phyloP scores from a whole-genome alignment of 2,113 vertebrate species.

The Phalacrocorax pelagicus region DNA sequence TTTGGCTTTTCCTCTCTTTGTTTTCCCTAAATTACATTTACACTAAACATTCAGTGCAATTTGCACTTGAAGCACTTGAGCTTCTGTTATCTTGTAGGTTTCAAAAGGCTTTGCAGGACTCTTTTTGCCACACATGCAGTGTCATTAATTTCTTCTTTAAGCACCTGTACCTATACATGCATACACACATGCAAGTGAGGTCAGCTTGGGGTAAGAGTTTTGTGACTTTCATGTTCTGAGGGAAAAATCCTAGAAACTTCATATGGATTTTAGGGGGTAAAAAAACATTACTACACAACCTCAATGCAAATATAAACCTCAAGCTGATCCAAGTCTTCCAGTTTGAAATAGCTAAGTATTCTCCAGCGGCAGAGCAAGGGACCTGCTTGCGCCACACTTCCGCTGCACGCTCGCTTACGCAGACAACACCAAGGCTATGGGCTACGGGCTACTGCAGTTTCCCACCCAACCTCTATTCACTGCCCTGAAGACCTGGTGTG shows the following conservation, averaged over 20 bases:
- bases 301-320: not conserved
- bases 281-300: too few species aligned
- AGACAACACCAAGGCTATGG: fast-evolving
- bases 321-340: not conserved
- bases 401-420: fast-evolving
- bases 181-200: not conserved
- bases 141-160: not conserved
- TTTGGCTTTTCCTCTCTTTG: not conserved
- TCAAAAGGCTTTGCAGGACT: not conserved
- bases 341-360: not conserved
- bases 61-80: not conserved
- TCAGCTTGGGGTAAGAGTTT: not conserved
- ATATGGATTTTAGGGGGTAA: not conserved
- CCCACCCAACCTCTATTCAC: not conserved
- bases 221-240: not conserved
- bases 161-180: not conserved
- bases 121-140: not conserved
- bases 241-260: not conserved
- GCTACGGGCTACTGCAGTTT: too few species aligned
- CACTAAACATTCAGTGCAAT: not conserved
- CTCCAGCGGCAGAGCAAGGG: not conserved
- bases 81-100: fast-evolving
- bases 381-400: not conserved
- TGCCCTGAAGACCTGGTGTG: not conserved
- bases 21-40: not conserved